Evolutionary conservation across 2,113 vertebrate species (phyloP), one percentile per base, ranked within the genome.

Genomic region (Archocentrus centrarchus): DNA sequence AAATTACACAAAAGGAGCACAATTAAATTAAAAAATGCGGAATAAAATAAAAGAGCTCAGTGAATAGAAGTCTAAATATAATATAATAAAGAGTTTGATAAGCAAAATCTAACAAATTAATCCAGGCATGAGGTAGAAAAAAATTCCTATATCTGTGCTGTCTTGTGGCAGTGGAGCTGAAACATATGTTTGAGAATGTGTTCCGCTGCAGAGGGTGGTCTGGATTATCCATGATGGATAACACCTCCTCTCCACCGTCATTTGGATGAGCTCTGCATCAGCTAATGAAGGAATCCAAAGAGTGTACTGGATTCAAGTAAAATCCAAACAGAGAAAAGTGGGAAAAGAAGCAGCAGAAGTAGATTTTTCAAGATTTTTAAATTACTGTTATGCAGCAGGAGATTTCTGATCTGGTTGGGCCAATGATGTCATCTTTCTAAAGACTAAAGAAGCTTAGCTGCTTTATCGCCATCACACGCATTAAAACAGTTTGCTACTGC

Each of bases 401-500:
- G 10, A 73, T 73, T 53, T 73, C 27, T 9, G 13, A 1, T 9
- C 10, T 53, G 66, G 24, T 7, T n/a, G 47, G 50, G 27, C 80
- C 30, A 81, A 57, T 75, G 73, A 30, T 59, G 3, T 60, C 50
- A 35, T 50, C 32, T 75, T 11, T 87, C 4, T 79, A 70, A 68
- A 77, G 18, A 55, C 47, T 35, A n/a, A 73, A 73, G 47, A 55
- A 73, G 47, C 47, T 73, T 27, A n/a, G 47, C 68, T 55, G 27
- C 47, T 73, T 32, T 55, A 27, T 73, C 17, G 14, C 50, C 14
- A 35, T 30, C 6, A 2, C 14, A 27, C 13, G 6, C 17, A 55
- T 73, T 73, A 73, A 55, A 55, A 73, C 47, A n/a, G 27, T 73
- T 53, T 73, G 27, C 68, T 73, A n/a, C 44, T 73, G 47, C 68